Base-by-base conservation (phyloP, 2,113 vertebrate species). In the Triplophysa tibetana region DNA sequence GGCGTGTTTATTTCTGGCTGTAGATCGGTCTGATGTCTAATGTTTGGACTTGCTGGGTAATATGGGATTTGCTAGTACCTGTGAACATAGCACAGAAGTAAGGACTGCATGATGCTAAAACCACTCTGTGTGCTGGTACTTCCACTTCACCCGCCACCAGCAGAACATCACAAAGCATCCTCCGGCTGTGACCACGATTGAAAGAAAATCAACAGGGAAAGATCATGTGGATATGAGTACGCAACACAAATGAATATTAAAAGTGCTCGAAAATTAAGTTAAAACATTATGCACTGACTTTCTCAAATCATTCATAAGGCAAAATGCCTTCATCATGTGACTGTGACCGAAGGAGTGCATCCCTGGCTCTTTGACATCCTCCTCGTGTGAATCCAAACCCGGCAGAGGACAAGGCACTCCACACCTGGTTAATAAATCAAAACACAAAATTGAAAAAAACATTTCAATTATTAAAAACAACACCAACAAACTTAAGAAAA, bases 1-100 rank as follows among this genome's bases (percentile, higher is more conserved):
- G 41, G 7, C 41, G 1, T 9, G 41, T 43, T 29, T 29, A 29
- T 29, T 29, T 3, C 41, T 43, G 7, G 48, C 48, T 56, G 54
- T 56, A 56, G 54, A 8, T 2, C 16, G 7, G 54, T 14, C 48
- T 52, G 48, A 52, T 52, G 48, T 52, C 17, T 13, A 52, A 16
- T 12, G 48, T 10, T 24, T 23, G 4, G 2, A 12, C 13, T 26
- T 21, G 38, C 14, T 21, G n/a, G 26, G 26, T 54, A 48, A 19
- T 9, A 38, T 38, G 33, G 33, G 33, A 38, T 38, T 7, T 38
- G 33, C 2, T 8, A 48, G 63, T 93, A 99, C 97, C 96, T 95
- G 97, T 99, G 90, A 99, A 99, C 97, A 99, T 99, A 1, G 97
- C 97, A 90, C 94, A 97, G 83, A 99, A 99, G 85, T 99, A 99